phyloP scores from a whole-genome alignment of 2,797 vertebrate species.

The Simalia tracyae region DNA sequence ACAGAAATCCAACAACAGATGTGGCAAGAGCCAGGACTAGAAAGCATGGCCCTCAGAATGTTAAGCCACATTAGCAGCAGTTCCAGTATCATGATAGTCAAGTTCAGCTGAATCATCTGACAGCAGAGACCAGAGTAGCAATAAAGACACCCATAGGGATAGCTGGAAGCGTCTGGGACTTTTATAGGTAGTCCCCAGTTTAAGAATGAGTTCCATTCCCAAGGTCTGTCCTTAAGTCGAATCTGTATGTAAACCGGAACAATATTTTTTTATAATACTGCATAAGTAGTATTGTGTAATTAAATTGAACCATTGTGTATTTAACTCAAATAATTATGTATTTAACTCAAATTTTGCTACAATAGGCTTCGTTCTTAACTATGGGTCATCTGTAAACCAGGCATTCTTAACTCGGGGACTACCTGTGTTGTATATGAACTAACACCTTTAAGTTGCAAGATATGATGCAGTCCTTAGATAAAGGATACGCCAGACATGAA shows the following conservation, averaged over 20 bases:
- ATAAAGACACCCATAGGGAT: background rate
- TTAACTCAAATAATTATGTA: too few species aligned
- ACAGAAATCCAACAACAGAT: background rate
- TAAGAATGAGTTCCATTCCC: too few species aligned
- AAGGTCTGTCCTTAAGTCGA: too few species aligned
- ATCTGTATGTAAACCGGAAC: too few species aligned
- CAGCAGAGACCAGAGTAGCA: background rate
- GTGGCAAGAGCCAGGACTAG: background rate
- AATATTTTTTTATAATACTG: too few species aligned
- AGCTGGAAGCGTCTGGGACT: background rate
- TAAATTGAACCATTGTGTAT: too few species aligned
- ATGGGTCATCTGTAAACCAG: too few species aligned
- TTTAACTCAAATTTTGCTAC: too few species aligned
- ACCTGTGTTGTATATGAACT: background rate
- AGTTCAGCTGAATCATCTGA: background rate
- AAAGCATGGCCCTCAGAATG: background rate
- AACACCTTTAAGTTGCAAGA: background rate
- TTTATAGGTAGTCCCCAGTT: too few species aligned
- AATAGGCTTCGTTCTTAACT: too few species aligned
- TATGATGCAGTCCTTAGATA: background rate
- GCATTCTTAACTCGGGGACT: too few species aligned
- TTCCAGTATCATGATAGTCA: background rate
- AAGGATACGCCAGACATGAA: conserved; percentile 19
- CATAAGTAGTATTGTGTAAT: too few species aligned
- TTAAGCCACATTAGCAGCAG: background rate